These are phyloP conservation scores for Pollenia labialis DNA, from an alignment of 2,888 invertebrate species.

Conservation along the genomic window DNA sequence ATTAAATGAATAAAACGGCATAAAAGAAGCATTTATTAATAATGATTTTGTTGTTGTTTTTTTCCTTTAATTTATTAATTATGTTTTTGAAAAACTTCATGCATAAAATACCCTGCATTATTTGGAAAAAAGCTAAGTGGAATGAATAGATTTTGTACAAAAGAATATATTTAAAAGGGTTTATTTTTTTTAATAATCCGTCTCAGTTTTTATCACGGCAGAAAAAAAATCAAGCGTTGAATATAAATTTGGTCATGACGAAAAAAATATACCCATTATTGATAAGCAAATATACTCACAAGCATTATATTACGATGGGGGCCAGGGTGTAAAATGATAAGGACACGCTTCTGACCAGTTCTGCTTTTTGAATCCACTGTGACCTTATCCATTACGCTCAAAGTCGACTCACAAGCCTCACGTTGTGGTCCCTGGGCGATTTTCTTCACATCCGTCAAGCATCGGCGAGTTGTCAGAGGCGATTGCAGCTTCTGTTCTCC, in stretches of 20 bases:
- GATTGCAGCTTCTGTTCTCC: too few species aligned
- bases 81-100: conserved; percentile 8
- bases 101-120: not conserved
- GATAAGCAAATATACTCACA: too few species aligned
- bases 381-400: too few species aligned
- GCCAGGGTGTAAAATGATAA: too few species aligned
- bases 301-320: too few species aligned
- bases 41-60: conserved; percentile 33
- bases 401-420: too few species aligned
- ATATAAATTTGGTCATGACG: not conserved
- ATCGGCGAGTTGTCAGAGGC: too few species aligned
- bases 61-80: not conserved
- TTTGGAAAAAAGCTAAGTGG: not conserved
- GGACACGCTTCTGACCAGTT: too few species aligned
- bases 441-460: too few species aligned
- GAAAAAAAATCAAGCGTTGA: conserved; percentile 11
- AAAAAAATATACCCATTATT: too few species aligned
- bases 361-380: too few species aligned
- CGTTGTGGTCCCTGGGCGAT: too few species aligned
- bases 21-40: conserved; percentile 53
- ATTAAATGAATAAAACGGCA: conserved; percentile 63
- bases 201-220: not conserved
- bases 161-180: conserved; percentile 1
- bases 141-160: conserved; percentile 40
- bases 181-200: conserved; percentile 35